phyloP scores from a whole-genome alignment of 2,888 invertebrate genomes.

The Noctua pronuba region DNA sequence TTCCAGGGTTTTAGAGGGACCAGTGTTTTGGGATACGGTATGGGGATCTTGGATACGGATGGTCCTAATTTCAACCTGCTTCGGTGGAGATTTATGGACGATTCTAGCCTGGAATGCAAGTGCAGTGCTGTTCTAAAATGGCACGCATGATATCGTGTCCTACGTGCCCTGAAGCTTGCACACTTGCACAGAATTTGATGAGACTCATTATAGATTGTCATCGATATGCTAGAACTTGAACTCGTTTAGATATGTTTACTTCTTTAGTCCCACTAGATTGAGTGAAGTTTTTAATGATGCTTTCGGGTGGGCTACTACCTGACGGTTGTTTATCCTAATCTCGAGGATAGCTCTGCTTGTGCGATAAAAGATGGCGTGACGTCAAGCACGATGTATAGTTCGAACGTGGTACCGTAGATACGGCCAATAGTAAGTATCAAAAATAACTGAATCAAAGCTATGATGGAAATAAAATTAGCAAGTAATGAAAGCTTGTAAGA shows the following conservation, averaged over 20 bases:
- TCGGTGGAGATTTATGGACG: neutral
- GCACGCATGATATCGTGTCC: neutral
- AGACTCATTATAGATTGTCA: neutral
- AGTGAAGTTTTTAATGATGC: too few species aligned
- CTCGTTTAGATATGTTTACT: neutral
- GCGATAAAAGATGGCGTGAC: neutral
- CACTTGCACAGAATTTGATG: neutral
- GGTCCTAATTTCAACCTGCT: neutral
- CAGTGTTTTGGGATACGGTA: slow-evolving; percentile 30
- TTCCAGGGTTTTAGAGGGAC: slow-evolving; percentile 21
- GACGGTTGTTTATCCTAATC: too few species aligned
- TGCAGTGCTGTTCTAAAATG: neutral
- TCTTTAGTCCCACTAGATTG: neutral
- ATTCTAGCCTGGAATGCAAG: neutral
- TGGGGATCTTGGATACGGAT: neutral
- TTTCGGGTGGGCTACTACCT: too few species aligned
- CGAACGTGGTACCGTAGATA: neutral
- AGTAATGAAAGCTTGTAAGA: neutral
- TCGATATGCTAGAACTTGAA: neutral
- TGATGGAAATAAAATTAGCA: neutral
- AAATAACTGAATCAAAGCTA: neutral
- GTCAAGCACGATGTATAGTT: neutral
- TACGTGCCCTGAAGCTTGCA: neutral
- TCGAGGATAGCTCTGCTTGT: too few species aligned
- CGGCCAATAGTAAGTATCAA: neutral